Evolutionary conservation across 1,140 invertebrate genomes (phyloP), one percentile per base, ranked within the genome.

Genomic region (Drosophila chauvacae): DNA sequence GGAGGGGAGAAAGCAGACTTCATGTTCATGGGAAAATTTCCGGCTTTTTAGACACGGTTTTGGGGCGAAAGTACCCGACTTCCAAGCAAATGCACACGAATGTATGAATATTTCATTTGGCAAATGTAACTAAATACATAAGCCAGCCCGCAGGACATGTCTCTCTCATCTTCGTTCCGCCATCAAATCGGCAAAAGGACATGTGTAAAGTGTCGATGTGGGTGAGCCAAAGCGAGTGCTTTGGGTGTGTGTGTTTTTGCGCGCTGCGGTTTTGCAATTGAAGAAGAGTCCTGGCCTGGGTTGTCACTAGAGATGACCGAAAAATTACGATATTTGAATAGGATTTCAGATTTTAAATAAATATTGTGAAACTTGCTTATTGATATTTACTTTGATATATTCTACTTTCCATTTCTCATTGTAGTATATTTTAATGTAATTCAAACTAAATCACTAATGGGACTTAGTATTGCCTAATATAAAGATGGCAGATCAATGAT

Each of bases 71-170:
- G 71, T 73, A 80, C 48, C 62, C 72, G 61, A 75, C 73, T 88
- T 66, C 59, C 65, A 75, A 81, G 70, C 48, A 90, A 88, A 69
- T 77, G 77, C 84, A 80, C 84, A 83, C 63, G 72, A 88, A 81
- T 85, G 74, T 84, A 79, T 88, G 85, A 88, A 88, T 90, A 90
- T 90, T 88, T 88, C 77, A 90, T 90, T 60, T 74, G 53, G 69
- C 70, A 90, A 84, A 88, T 90, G 84, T 90, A 72, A 74, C 85
- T 81, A 88, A 81, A 88, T 83, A 86, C 63, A 80, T 61, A 79
- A 28, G 65, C 83, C 57, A 48, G 39, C 51, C 64, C 56, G 47
- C 65, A 81, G 66, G 75, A 79, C 73, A 66, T 30, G 73, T 64
- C 63, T 77, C 63, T 77, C 75, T 69, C 74, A 71, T 72, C 69